A percentile compares a stretch with the other conserved stretches of the same genome.
Conservation (phyloP, 2,113 vertebrate genomes). For the Dryoscopus gambensis region DNA sequence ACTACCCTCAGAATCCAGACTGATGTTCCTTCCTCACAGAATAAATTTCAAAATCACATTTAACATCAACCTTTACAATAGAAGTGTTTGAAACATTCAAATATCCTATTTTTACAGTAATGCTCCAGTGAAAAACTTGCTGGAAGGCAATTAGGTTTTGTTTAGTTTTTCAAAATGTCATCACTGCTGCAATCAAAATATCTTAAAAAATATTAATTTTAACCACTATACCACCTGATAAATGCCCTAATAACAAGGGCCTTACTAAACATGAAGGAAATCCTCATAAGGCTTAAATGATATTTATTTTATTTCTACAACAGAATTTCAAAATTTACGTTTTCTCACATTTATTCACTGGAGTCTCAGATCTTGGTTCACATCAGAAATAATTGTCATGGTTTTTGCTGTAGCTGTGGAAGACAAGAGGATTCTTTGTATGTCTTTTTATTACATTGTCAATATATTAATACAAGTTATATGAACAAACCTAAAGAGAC, state of each 20-base stretch:
- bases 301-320: neutral
- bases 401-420: neutral
- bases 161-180: neutral
- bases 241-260: neutral
- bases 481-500: constrained; percentile 36
- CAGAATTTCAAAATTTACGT: neutral
- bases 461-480: constrained; percentile 36
- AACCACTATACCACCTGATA: neutral
- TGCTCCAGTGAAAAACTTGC: neutral
- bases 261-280: neutral
- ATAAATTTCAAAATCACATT: neutral
- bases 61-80: neutral
- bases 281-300: neutral
- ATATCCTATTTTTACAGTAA: neutral
- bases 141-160: neutral
- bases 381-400: neutral
- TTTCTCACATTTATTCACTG: neutral
- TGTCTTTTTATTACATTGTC: constrained; percentile 31
- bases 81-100: neutral
- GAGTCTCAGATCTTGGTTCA: neutral
- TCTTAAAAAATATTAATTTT: neutral
- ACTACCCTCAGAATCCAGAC: neutral
- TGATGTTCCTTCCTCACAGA: neutral
- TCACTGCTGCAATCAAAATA: neutral
- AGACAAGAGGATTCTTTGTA: constrained; percentile 36